Percentiles rank a stretch among this genome's conserved stretches.
Evolutionary conservation across 2,888 invertebrate species (phyloP).

Genomic region (Luffia ferchaultella): DNA sequence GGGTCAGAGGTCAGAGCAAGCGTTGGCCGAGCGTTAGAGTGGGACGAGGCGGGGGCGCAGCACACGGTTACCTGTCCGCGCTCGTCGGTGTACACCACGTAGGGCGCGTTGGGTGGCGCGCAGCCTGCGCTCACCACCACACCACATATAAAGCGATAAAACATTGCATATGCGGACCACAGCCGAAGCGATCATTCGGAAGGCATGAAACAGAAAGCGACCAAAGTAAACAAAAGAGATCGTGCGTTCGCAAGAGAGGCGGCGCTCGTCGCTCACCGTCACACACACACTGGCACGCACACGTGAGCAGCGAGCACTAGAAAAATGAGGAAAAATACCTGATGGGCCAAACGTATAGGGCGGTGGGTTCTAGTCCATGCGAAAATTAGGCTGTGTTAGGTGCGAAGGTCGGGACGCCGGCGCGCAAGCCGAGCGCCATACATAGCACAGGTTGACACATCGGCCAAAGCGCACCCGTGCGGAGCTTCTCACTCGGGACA

Average conservation of each 20-base stretch:
- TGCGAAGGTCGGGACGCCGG: constrained; percentile 44
- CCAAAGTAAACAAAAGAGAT: constrained; percentile 56
- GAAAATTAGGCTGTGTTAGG: constrained; percentile 64
- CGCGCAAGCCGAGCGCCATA: constrained; percentile 52
- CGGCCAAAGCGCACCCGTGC: constrained; percentile 62
- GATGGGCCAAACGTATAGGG: constrained; percentile 66
- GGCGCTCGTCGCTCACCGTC: constrained; percentile 40
- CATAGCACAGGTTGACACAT: constrained; percentile 33
- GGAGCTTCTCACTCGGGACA: constrained; percentile 53
- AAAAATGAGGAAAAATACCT: constrained; percentile 63
- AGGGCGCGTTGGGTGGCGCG: constrained; percentile 90
- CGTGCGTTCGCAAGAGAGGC: constrained; percentile 47
- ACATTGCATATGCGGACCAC: constrained; percentile 55
- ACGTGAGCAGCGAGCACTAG: constrained; percentile 44
- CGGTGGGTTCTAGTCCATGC: constrained; percentile 64
- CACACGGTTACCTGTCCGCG: constrained; percentile 87
- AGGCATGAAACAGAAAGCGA: constrained; percentile 68
- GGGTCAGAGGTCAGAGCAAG: constrained; percentile 3
- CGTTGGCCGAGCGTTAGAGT: not conserved
- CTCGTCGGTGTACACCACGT: constrained; percentile 95
- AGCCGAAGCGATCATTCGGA: constrained; percentile 64
- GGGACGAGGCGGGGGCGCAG: constrained; percentile 1
- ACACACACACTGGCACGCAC: constrained; percentile 41
- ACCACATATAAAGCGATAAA: constrained; percentile 61
- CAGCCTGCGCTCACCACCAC: constrained; percentile 37